Conservation (phyloP, 2,113 vertebrate species). For the Labrus mixtus region DNA sequence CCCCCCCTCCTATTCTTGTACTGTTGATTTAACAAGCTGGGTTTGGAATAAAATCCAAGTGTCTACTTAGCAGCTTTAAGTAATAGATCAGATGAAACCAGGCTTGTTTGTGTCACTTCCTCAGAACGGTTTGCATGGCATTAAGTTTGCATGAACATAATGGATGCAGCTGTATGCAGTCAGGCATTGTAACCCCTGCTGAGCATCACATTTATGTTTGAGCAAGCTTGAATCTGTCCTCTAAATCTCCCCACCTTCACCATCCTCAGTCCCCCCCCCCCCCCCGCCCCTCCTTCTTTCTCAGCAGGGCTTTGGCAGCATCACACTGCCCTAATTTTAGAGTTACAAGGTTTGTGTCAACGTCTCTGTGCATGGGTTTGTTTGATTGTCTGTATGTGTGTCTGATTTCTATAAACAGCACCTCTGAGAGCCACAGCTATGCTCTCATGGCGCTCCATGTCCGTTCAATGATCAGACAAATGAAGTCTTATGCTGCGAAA, state of each 20-base stretch:
- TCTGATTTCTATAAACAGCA: constrained; percentile 47
- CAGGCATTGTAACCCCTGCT: constrained; percentile 55
- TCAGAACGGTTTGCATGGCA: constrained; percentile 27
- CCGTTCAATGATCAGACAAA: constrained; percentile 20
- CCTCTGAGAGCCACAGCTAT: constrained; percentile 35
- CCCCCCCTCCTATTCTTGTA: background rate
- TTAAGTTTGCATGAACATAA: constrained; percentile 35
- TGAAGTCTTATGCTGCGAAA: constrained; percentile 20
- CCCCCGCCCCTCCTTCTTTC: constrained; percentile 20
- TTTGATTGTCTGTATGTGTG: constrained; percentile 1
- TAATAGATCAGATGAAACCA: constrained; percentile 14
- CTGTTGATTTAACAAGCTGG: constrained; percentile 14
- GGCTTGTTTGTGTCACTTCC: constrained; percentile 17
- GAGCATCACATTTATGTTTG: constrained; percentile 13
- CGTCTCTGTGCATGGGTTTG: background rate
- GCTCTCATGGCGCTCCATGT: constrained; percentile 23
- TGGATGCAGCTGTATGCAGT: constrained; percentile 57
- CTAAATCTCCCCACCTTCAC: constrained; percentile 38
- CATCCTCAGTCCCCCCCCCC: constrained; percentile 30
- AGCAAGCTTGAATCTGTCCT: constrained; percentile 55
- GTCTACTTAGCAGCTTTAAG: constrained; percentile 12
- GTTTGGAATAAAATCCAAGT: constrained; percentile 18
- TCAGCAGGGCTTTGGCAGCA: constrained; percentile 55
- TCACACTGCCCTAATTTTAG: constrained; percentile 63
- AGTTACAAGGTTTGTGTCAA: constrained; percentile 39